Percentiles rank a stretch among this genome's conserved stretches.
Conservation (phyloP, 1,140 invertebrate genomes). For the Luehdorfia chinensis region DNA sequence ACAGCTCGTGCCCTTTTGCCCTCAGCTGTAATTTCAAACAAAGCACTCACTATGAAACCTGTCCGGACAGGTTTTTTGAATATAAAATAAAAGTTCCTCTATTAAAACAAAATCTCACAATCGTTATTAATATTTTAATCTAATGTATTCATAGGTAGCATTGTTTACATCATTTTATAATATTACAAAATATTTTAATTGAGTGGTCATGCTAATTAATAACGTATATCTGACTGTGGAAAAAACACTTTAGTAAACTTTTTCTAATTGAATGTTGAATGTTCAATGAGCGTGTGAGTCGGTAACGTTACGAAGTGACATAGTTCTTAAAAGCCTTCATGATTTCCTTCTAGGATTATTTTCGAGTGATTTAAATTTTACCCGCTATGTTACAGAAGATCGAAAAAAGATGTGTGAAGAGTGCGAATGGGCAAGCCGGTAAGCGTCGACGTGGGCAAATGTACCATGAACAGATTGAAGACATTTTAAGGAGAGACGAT, state of each 20-base stretch:
- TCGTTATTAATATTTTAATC: slow-evolving; percentile 12
- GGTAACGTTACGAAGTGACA: too few relatives aligned
- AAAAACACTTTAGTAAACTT: neutral
- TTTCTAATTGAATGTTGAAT: too few relatives aligned
- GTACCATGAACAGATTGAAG: too few relatives aligned
- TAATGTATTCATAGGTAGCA: slow-evolving; percentile 11
- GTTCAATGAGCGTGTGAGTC: too few relatives aligned
- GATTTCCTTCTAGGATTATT: too few relatives aligned
- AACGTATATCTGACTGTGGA: neutral
- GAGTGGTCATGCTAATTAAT: neutral
- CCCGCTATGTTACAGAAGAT: too few relatives aligned
- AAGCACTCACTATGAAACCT: neutral
- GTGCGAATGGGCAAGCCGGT: too few relatives aligned
- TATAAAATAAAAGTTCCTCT: neutral
- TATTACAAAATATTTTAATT: slow-evolving; percentile 8
- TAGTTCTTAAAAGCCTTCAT: too few relatives aligned
- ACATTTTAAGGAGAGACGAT: too few relatives aligned
- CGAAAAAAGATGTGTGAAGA: too few relatives aligned
- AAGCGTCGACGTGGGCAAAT: too few relatives aligned
- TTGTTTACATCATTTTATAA: slow-evolving; percentile 7
- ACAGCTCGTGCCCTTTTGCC: slow-evolving; percentile 10
- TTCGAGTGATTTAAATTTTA: too few relatives aligned
- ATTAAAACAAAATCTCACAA: slow-evolving; percentile 3
- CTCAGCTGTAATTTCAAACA: neutral
- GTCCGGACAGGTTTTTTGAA: neutral